Evolutionary conservation across 2,888 invertebrate species (phyloP), one percentile per base, ranked within the genome.

Genomic region (Caenorhabditis doughertyi): DNA sequence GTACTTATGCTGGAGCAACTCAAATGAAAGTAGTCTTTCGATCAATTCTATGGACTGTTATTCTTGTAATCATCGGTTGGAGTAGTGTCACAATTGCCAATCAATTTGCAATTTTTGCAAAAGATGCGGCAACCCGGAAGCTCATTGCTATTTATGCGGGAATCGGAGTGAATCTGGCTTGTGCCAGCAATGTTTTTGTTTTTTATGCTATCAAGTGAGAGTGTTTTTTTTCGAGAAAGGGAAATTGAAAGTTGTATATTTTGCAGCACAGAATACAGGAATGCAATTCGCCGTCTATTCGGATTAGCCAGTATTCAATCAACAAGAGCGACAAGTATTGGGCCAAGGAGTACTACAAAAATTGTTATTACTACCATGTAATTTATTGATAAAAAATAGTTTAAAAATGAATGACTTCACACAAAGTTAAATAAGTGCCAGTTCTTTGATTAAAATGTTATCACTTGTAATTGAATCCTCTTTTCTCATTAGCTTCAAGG

Each of bases 391-490:
- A 29, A 23, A 8, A 58, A 49, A 58, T 27, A 8, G 13, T 32
- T 44, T 65, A 60, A 11, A 39, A 39, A 42, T 39, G 16, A 39
- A 39, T 13, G 16, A 39, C 9, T 9, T 39, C 16, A 3, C 13
- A 11, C 21, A n/a, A 51, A 60, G 25, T 18, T 23, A 79, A 35
- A 81, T 79, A 21, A 79, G 35, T 21, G 81, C 81, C 18, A 81
- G 42, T 47, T 81, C 81, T 27, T 81, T 81, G n/a, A 74, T 56
- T 25, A 81, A 39, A 56, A 81, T 81, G 39, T 81, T 81, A 68
- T 81, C 81, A 29, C 74, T 74, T 8, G 81, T 81, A 1, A 81
- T 81, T 16, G 81, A 81, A 32, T 81, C 81, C 44, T 81, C 81
- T 23, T 74, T 74, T 70, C 81, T 68, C 81, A 81, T 81, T 47